Percentiles rank a stretch among this genome's conserved stretches.
phyloP scores from a whole-genome alignment of 2,797 vertebrate genomes.

The Hoplostethus mediterraneus region DNA sequence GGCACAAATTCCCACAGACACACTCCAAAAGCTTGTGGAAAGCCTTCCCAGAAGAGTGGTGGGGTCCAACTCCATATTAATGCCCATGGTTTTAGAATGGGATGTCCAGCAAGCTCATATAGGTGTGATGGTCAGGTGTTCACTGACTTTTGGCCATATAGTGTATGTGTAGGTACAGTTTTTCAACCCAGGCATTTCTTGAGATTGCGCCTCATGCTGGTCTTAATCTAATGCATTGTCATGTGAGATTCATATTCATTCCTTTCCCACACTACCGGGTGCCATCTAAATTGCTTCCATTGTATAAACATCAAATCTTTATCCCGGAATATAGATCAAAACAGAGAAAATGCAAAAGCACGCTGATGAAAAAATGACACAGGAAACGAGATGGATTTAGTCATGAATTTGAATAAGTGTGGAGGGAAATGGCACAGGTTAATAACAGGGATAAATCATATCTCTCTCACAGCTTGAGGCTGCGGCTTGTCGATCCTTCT shows the following conservation, averaged over 20 bases:
- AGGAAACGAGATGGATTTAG: conserved; percentile 64
- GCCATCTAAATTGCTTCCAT: conserved; percentile 54
- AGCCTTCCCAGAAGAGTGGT: too few species aligned
- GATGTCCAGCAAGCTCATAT: too few species aligned
- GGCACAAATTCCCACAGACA: too few species aligned
- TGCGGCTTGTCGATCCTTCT: conserved; percentile 68
- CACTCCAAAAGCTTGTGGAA: too few species aligned
- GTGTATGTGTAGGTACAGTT: conserved; percentile 18
- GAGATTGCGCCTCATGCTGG: conserved; percentile 41
- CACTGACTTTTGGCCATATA: too few species aligned
- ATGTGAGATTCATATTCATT: conserved; percentile 59
- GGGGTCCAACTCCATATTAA: too few species aligned
- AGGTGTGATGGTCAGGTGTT: too few species aligned
- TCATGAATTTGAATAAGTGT: conserved; percentile 72
- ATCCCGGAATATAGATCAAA: conserved; percentile 68
- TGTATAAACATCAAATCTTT: conserved; percentile 71
- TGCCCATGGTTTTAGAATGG: too few species aligned
- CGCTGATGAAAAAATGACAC: conserved; percentile 35
- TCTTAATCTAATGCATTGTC: conserved; percentile 70
- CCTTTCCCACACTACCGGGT: conserved; percentile 26
- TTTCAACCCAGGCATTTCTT: conserved; percentile 35
- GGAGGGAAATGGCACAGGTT: conserved; percentile 72
- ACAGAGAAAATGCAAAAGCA: conserved; percentile 35
- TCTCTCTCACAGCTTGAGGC: conserved; percentile 69
- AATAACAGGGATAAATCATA: conserved; percentile 80